Evolutionary conservation across 2,888 invertebrate species (phyloP).

Genomic region (Oscheius sp.): DNA sequence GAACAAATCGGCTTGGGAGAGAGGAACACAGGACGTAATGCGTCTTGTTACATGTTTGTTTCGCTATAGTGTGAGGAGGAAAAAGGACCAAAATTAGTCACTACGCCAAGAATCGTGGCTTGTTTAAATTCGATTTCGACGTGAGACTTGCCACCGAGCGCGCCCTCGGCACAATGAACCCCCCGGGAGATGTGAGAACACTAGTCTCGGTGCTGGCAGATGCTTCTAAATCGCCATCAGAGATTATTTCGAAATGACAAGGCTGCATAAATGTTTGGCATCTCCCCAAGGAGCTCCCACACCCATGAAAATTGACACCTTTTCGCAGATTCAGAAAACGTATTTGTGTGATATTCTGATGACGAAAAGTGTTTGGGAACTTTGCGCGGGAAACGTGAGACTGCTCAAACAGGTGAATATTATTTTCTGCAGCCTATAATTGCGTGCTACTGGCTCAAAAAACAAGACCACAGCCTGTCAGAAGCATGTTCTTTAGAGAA

Average conservation of each 20-base stretch:
- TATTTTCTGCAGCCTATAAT: not conserved
- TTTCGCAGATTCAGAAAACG: not conserved
- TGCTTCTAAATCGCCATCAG: not conserved
- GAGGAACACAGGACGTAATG: not conserved
- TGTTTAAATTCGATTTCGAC: conserved; percentile 36
- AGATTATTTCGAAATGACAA: conserved; percentile 13
- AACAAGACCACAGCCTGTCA: conserved; percentile 5
- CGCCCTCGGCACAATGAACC: conserved; percentile 31
- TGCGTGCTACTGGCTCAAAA: not conserved
- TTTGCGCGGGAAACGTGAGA: conserved; percentile 1
- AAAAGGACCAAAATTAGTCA: conserved; percentile 14
- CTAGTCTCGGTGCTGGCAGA: conserved; percentile 3
- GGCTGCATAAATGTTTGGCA: not conserved
- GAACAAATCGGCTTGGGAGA: conserved; percentile 15
- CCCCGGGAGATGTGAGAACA: conserved; percentile 32
- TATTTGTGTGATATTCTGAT: not conserved
- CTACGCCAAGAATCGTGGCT: conserved; percentile 31
- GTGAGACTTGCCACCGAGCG: conserved; percentile 30
- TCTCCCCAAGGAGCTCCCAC: not conserved
- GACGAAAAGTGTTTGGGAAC: conserved; percentile 8
- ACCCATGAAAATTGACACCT: conserved; percentile 1
- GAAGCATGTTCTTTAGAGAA: conserved; percentile 10
- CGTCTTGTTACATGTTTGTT: not conserved
- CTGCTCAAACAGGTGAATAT: conserved; percentile 5
- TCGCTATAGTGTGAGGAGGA: not conserved